Percentiles rank a stretch among this genome's conserved stretches.
These are phyloP conservation scores for Champsocephalus gunnari DNA, from an alignment of 2,797 vertebrate species.

Conservation along the genomic window DNA sequence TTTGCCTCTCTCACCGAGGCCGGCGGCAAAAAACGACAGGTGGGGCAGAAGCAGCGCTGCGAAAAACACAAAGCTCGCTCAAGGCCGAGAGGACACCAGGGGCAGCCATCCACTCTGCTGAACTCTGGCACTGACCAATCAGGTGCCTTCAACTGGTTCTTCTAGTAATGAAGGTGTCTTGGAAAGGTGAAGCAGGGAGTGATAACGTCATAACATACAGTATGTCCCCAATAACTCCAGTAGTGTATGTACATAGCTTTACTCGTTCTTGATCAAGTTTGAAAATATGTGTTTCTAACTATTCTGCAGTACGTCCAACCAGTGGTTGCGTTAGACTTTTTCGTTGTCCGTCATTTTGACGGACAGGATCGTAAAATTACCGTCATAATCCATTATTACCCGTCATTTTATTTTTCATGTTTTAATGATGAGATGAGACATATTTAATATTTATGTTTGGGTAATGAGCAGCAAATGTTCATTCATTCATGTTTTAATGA, in stretches of 20 bases:
- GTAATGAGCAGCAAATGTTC: too few relatives aligned
- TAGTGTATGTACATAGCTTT: neutral
- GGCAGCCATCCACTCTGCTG: constrained; percentile 32
- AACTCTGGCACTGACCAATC: constrained; percentile 18
- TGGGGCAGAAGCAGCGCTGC: constrained; percentile 58
- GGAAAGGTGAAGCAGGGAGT: constrained; percentile 17
- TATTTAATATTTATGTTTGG: too few relatives aligned
- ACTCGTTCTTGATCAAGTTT: neutral
- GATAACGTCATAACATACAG: constrained; percentile 1
- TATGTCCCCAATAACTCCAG: too few relatives aligned
- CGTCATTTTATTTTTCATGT: too few relatives aligned
- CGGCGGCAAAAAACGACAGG: constrained; percentile 66
- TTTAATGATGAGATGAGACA: too few relatives aligned
- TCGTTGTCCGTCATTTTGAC: too few relatives aligned
- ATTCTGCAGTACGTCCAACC: neutral
- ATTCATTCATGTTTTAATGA: too few relatives aligned
- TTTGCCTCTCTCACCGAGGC: constrained; percentile 59
- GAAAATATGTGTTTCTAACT: neutral
- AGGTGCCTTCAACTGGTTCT: neutral
- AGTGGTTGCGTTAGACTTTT: too few relatives aligned
- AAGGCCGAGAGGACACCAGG: constrained; percentile 21
- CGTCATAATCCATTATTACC: too few relatives aligned
- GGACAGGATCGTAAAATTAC: too few relatives aligned
- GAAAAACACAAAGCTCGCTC: constrained; percentile 54
- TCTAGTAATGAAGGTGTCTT: neutral